Evolutionary conservation across 2,888 invertebrate species (phyloP).

Genomic region (Nomada hirtipes): DNA sequence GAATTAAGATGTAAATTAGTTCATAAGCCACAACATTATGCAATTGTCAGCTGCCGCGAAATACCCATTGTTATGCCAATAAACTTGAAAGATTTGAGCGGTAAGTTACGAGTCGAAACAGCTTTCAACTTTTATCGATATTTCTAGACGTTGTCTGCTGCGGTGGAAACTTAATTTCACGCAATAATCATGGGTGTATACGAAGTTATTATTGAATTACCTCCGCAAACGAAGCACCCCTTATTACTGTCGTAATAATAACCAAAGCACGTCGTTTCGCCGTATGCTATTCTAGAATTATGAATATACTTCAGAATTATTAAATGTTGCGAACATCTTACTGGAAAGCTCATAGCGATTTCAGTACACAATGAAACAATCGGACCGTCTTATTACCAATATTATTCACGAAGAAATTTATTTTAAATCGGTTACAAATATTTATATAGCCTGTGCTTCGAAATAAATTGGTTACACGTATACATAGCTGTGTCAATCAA

Average conservation of each 20-base stretch:
- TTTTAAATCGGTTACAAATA: background rate
- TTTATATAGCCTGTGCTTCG: background rate
- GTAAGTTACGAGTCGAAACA: constrained; percentile 27
- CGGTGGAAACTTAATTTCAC: background rate
- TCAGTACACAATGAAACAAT: background rate
- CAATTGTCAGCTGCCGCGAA: constrained; percentile 62
- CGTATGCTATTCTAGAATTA: background rate
- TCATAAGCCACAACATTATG: constrained; percentile 75
- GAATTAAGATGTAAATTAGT: constrained; percentile 80
- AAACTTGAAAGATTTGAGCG: constrained; percentile 62
- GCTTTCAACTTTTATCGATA: constrained; percentile 37
- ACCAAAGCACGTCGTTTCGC: background rate
- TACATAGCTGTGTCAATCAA: no score
- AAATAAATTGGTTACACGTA: no score
- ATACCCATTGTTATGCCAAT: constrained; percentile 70
- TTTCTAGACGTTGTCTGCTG: background rate
- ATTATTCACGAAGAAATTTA: background rate
- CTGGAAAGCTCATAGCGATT: background rate
- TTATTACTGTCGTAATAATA: constrained; percentile 25
- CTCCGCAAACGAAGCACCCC: background rate
- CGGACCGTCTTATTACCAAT: background rate
- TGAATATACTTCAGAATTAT: background rate
- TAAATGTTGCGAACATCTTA: background rate
- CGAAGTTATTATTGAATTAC: constrained; percentile 5
- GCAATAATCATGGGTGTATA: constrained; percentile 4